Conservation (phyloP, 1,140 invertebrate species). For the Drosophila rhopaloa region DNA sequence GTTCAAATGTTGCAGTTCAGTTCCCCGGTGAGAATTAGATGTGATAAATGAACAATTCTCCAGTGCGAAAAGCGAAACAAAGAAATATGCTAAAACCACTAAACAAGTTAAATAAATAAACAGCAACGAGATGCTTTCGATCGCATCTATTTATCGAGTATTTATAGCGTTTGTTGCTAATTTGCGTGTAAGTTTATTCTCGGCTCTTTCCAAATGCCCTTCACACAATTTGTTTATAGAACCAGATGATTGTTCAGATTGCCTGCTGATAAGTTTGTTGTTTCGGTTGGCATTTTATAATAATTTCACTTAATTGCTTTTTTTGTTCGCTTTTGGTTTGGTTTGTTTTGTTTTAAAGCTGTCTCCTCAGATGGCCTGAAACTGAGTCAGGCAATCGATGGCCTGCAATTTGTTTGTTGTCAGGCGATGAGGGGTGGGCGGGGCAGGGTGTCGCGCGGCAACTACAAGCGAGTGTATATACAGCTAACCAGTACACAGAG, state of each 20-base stretch:
- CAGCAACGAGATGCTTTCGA: constrained; percentile 28
- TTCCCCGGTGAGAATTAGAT: constrained; percentile 6
- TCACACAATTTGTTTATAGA: constrained; percentile 39
- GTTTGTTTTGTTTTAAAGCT: constrained; percentile 1
- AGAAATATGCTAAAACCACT: constrained; percentile 22
- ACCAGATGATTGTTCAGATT: constrained; percentile 14
- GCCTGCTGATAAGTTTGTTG: constrained; percentile 21
- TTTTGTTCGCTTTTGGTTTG: constrained; percentile 4
- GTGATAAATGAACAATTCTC: constrained; percentile 26
- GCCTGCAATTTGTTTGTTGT: constrained; percentile 52
- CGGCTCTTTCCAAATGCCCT: constrained; percentile 42
- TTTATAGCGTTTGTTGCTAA: constrained; percentile 40
- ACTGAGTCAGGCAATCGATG: constrained; percentile 50
- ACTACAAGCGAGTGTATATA: constrained; percentile 44
- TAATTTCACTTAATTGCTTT: constrained; percentile 17
- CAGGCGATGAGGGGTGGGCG: constrained; percentile 36
- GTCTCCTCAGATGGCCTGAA: constrained; percentile 26
- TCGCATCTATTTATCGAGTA: constrained; percentile 32
- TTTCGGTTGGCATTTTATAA: constrained; percentile 9
- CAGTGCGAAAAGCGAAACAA: constrained; percentile 37
- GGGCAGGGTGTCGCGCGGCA: constrained; percentile 24
- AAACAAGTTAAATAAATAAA: constrained; percentile 56
- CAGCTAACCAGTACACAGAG: constrained; percentile 26
- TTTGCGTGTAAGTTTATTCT: constrained; percentile 33
- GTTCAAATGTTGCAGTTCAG: constrained; percentile 3